A percentile compares a stretch with the other conserved stretches of the same genome.
phyloP scores from a whole-genome alignment of 2,113 vertebrate species.

The Myrmecophaga tridactyla region DNA sequence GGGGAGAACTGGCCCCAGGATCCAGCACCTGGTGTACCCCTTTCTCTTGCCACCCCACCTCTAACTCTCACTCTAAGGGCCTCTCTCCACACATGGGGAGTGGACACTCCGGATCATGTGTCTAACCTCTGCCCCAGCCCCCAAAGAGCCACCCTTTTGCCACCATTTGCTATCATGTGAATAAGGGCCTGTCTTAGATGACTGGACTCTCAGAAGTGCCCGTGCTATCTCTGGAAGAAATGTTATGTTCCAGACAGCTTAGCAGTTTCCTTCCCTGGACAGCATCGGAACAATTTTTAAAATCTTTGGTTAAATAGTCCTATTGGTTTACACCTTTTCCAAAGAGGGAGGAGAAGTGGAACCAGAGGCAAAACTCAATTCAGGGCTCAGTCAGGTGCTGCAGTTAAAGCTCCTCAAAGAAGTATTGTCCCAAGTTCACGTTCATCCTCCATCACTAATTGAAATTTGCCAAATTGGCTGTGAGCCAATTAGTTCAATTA shows the following conservation, averaged over 20 bases:
- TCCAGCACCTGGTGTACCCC: not conserved
- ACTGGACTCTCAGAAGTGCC: not conserved
- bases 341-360: not conserved
- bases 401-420: not conserved
- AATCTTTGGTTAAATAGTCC: not conserved
- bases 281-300: too few species aligned
- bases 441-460: not conserved
- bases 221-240: not conserved
- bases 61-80: accelerated
- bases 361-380: not conserved
- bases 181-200: not conserved
- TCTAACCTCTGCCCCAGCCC: accelerated
- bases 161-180: not conserved
- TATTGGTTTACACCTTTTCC: not conserved
- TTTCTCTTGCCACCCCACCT: not conserved
- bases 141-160: not conserved
- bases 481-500: too few species aligned
- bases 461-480: too few species aligned
- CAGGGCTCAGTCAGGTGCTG: not conserved
- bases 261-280: not conserved
- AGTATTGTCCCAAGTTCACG: not conserved
- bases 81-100: too few species aligned
- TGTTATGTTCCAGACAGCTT: not conserved
- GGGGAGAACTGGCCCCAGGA: not conserved
- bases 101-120: accelerated